These are phyloP conservation scores for Pherbina coryleti DNA, from an alignment of 2,888 invertebrate genomes.

Conservation along the genomic window DNA sequence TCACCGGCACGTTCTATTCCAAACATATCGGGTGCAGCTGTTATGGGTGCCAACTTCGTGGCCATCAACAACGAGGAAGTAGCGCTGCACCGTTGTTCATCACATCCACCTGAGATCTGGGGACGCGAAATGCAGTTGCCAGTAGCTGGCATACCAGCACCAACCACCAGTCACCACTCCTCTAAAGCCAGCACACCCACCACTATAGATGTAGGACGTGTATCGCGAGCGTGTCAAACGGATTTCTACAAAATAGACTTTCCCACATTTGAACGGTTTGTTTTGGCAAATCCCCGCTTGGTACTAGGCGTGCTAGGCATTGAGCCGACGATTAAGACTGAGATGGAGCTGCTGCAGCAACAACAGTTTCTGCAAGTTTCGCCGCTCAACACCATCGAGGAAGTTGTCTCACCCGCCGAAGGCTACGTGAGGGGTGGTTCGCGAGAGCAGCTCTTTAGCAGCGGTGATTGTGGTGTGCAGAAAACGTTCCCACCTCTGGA, in stretches of 20 bases:
- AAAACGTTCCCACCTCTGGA: constrained; percentile 57
- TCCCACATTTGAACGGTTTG: constrained; percentile 69
- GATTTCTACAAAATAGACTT: constrained; percentile 67
- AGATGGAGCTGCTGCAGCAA: constrained; percentile 64
- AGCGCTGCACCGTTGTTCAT: constrained; percentile 80
- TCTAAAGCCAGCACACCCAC: constrained; percentile 49
- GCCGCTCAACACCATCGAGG: constrained; percentile 65
- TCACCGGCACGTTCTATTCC: constrained; percentile 88
- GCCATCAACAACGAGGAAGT: constrained; percentile 49
- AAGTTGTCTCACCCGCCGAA: constrained; percentile 63
- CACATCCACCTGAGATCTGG: constrained; percentile 88
- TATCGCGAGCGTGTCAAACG: constrained; percentile 63
- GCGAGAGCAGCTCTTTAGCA: constrained; percentile 50
- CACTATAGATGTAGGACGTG: constrained; percentile 34
- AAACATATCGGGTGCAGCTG: constrained; percentile 73
- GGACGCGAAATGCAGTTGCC: constrained; percentile 74
- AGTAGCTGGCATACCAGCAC: background rate
- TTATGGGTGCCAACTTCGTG: constrained; percentile 56
- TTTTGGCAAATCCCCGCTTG: constrained; percentile 80
- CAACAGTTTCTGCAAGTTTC: constrained; percentile 66
- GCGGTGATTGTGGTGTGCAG: constrained; percentile 39
- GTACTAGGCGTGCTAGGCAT: constrained; percentile 81
- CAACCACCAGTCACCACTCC: background rate
- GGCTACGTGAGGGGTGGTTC: constrained; percentile 43
- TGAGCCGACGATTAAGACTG: constrained; percentile 72